Conservation (phyloP, 2,113 vertebrate species). For the Argyrosomus japonicus region DNA sequence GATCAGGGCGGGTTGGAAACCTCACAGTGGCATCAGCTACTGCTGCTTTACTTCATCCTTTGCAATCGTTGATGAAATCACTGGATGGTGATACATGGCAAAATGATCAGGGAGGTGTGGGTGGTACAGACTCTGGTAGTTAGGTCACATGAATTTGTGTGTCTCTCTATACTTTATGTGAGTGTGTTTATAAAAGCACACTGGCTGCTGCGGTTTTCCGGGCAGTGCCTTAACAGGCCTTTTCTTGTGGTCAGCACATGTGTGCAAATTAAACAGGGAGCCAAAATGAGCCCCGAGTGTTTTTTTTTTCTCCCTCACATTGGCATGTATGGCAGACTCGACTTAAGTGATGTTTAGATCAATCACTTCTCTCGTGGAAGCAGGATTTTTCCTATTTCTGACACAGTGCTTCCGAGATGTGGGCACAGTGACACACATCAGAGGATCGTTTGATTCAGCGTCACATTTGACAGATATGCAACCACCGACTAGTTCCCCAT, state of each 20-base stretch:
- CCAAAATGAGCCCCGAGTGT: constrained; percentile 69
- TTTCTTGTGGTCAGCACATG: constrained; percentile 87
- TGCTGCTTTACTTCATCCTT: constrained; percentile 50
- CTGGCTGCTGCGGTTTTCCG: constrained; percentile 81
- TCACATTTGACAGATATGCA: constrained; percentile 53
- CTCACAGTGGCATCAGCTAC: constrained; percentile 31
- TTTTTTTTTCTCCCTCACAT: constrained; percentile 59
- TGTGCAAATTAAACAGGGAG: constrained; percentile 81
- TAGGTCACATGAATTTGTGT: constrained; percentile 58
- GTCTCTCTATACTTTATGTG: constrained; percentile 59
- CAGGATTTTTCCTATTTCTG: constrained; percentile 76
- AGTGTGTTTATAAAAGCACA: constrained; percentile 73
- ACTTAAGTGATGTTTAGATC: constrained; percentile 80
- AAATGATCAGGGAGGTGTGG: constrained; percentile 66
- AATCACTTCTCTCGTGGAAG: constrained; percentile 67
- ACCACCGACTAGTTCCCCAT: constrained; percentile 46
- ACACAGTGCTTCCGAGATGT: constrained; percentile 71
- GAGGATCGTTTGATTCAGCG: constrained; percentile 59
- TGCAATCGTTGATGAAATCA: constrained; percentile 43
- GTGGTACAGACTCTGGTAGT: constrained; percentile 44
- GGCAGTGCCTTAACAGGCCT: constrained; percentile 80
- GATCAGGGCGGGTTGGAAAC: constrained; percentile 47
- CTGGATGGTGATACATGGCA: constrained; percentile 43
- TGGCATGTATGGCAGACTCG: constrained; percentile 56
- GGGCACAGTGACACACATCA: constrained; percentile 74